Evolutionary conservation across 2,888 invertebrate species (phyloP).

Genomic region (Ommatoiulus sabulosus): DNA sequence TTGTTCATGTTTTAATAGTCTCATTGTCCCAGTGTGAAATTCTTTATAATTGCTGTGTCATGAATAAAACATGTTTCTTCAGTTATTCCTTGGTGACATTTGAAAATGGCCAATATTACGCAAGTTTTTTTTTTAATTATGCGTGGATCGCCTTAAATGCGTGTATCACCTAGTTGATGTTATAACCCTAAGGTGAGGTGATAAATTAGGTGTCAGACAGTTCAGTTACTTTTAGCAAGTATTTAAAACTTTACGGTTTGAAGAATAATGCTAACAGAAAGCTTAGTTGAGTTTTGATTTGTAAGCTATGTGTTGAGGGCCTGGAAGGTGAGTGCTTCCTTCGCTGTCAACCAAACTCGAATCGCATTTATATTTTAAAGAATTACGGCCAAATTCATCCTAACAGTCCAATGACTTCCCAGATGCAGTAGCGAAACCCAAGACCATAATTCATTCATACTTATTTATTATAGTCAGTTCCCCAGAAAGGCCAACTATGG

Average conservation of each 20-base stretch:
- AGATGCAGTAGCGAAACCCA: slow-evolving; percentile 18
- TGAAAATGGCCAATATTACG: not conserved
- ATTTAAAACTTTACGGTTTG: not conserved
- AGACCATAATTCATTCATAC: not conserved
- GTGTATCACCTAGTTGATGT: not conserved
- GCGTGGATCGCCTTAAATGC: not conserved
- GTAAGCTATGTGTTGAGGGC: not conserved
- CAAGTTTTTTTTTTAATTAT: not conserved
- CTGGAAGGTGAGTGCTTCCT: slow-evolving; percentile 34
- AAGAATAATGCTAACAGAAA: not conserved
- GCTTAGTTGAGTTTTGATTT: not conserved
- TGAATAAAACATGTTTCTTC: not conserved
- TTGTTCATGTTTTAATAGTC: too few species aligned
- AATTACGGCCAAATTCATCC: slow-evolving; percentile 28
- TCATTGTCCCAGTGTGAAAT: too few species aligned
- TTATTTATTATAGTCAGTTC: slow-evolving; percentile 3
- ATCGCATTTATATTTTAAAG: not conserved
- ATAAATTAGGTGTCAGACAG: not conserved
- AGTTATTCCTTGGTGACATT: not conserved
- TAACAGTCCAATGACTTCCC: not conserved
- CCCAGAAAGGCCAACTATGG: slow-evolving; percentile 2
- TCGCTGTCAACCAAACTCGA: not conserved
- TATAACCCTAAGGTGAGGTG: not conserved
- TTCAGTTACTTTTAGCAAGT: not conserved
- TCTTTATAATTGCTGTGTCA: too few species aligned